Conservation (phyloP, 2,797 vertebrate species). For the Rhinogobio ventralis region DNA sequence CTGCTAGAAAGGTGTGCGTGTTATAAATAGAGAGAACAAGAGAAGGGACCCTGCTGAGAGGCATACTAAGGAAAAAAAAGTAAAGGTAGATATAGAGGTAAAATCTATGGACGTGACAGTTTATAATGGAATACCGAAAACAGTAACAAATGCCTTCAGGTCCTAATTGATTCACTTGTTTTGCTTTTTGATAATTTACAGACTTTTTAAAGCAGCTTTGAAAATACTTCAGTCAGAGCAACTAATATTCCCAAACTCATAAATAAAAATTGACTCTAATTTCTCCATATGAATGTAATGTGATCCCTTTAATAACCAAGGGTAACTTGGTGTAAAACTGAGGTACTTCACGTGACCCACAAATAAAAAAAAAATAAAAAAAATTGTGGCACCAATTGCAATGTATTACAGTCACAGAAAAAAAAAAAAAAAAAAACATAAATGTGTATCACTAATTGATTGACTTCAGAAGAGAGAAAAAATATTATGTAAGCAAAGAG, state of each 20-base stretch:
- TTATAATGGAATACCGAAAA: neutral
- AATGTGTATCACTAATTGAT: neutral
- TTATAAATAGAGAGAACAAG: neutral
- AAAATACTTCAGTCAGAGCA: neutral
- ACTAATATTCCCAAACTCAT: neutral
- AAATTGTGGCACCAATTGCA: neutral
- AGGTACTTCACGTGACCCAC: neutral
- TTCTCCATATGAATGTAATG: neutral
- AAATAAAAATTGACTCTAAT: neutral
- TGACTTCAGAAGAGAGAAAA: neutral
- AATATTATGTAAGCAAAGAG: no score
- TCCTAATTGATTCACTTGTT: neutral
- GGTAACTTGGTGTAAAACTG: neutral
- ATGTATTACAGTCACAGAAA: no score
- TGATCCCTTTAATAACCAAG: neutral
- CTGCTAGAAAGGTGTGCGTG: constrained; percentile 41
- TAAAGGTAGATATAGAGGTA: neutral
- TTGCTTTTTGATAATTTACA: neutral
- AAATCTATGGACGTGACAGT: neutral
- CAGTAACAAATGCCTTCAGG: neutral
- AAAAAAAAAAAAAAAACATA: neutral
- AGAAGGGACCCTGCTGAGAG: neutral
- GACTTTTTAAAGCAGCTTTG: neutral
- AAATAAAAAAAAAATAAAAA: neutral
- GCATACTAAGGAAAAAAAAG: constrained; percentile 1